Conservation (phyloP, 2,888 invertebrate genomes). For the Volucella zonaria region DNA sequence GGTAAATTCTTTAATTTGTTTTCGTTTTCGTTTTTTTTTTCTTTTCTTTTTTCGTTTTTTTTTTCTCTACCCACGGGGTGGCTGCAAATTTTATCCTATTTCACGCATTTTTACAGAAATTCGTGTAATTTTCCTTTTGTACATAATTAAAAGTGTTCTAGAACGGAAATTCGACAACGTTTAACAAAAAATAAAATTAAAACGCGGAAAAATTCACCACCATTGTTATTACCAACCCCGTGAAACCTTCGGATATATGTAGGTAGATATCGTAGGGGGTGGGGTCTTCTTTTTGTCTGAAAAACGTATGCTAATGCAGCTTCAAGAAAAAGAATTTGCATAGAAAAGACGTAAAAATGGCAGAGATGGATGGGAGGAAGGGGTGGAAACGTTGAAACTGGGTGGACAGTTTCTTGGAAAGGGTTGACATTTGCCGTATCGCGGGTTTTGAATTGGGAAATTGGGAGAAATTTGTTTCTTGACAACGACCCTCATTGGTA, state of each 20-base stretch:
- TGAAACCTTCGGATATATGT: slow-evolving; percentile 17
- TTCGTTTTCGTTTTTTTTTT: slow-evolving; percentile 5
- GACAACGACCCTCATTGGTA: slow-evolving; percentile 70
- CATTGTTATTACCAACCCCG: slow-evolving; percentile 33
- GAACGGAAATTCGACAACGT: slow-evolving; percentile 73
- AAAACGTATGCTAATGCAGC: slow-evolving; percentile 71
- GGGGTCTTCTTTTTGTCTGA: slow-evolving; percentile 45
- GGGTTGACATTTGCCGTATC: slow-evolving; percentile 62
- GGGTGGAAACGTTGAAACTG: slow-evolving; percentile 47
- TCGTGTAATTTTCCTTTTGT: slow-evolving; percentile 72
- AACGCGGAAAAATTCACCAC: slow-evolving; percentile 73
- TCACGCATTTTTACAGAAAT: slow-evolving; percentile 71
- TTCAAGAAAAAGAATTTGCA: slow-evolving; percentile 73
- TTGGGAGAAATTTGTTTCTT: slow-evolving; percentile 71
- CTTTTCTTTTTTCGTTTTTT: slow-evolving; percentile 16
- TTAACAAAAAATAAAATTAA: slow-evolving; percentile 74
- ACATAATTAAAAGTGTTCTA: slow-evolving; percentile 73
- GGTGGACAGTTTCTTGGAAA: slow-evolving; percentile 56
- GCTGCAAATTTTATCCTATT: slow-evolving; percentile 52
- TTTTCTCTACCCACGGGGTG: slow-evolving; percentile 41
- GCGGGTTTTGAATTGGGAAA: slow-evolving; percentile 65
- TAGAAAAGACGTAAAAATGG: slow-evolving; percentile 74
- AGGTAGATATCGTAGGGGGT: neutral
- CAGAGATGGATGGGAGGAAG: slow-evolving; percentile 70
- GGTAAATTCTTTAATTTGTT: slow-evolving; percentile 62